phyloP scores from a whole-genome alignment of 2,113 vertebrate genomes.

The Sardina pilchardus region DNA sequence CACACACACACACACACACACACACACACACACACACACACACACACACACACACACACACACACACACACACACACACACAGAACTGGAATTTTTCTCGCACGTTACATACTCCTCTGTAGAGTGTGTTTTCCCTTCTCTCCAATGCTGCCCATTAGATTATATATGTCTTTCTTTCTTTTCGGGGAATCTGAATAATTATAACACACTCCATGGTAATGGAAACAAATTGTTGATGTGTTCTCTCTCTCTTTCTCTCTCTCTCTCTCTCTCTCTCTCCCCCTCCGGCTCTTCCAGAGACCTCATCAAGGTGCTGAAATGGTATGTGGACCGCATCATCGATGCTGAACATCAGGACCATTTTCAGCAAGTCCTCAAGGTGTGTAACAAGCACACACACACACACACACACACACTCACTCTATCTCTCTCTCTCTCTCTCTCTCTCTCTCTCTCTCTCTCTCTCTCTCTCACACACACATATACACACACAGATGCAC shows the following conservation, averaged over 20 bases:
- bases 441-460: no score
- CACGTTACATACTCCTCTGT: no score
- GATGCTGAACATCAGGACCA: constrained; percentile 94
- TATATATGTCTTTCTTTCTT: no score
- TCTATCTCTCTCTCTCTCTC: no score
- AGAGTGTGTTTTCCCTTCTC: no score
- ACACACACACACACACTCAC: not conserved
- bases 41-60: not conserved
- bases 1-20: no score
- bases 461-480: not conserved
- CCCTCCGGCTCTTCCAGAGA: constrained; percentile 73
- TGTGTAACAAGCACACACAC: constrained; percentile 53
- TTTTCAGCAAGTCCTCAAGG: constrained; percentile 96
- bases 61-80: not conserved
- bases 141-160: no score
- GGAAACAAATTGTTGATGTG: no score
- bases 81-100: no score
- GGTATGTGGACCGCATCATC: constrained; percentile 95
- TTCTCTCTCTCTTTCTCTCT: not conserved
- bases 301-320: constrained; percentile 96
- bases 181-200: no score
- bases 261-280: not conserved
- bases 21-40: not conserved
- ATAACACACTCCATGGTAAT: no score
- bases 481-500: not conserved